A percentile compares a stretch with the other conserved stretches of the same genome.
These are phyloP conservation scores for Aphelocoma californica DNA, from an alignment of 2,797 vertebrate species.

Conservation along the genomic window DNA sequence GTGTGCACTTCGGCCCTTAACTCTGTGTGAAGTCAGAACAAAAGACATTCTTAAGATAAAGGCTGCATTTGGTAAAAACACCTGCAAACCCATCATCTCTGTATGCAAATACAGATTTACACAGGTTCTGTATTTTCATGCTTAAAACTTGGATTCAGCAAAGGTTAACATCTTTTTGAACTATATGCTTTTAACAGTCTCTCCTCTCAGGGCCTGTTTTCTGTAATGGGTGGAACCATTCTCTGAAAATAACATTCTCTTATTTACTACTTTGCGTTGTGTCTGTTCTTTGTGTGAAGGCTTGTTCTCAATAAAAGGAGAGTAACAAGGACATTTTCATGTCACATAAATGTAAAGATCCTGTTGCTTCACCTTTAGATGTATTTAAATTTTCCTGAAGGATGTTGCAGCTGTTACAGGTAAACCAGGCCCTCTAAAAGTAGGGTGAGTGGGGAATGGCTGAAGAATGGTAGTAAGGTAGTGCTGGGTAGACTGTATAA, in stretches of 20 bases:
- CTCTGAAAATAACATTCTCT: neutral
- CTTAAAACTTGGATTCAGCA: neutral
- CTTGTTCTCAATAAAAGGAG: neutral
- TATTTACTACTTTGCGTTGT: neutral
- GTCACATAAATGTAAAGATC: neutral
- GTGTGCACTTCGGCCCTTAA: neutral
- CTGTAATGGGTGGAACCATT: neutral
- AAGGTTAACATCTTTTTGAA: neutral
- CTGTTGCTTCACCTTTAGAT: neutral
- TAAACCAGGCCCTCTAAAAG: neutral
- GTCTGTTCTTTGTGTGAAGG: neutral
- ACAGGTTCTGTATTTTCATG: neutral
- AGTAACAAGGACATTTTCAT: neutral
- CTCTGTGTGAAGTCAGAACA: neutral
- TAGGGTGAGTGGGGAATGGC: neutral
- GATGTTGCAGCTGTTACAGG: neutral
- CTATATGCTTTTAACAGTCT: neutral
- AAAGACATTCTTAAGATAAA: neutral
- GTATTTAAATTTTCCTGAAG: neutral
- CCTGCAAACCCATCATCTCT: neutral
- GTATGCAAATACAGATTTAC: neutral
- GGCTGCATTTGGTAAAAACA: neutral
- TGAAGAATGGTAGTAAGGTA: neutral
- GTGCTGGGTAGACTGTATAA: neutral
- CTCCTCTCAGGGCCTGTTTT: neutral